phyloP scores from a whole-genome alignment of 2,888 invertebrate genomes.

The Pterostichus madidus region DNA sequence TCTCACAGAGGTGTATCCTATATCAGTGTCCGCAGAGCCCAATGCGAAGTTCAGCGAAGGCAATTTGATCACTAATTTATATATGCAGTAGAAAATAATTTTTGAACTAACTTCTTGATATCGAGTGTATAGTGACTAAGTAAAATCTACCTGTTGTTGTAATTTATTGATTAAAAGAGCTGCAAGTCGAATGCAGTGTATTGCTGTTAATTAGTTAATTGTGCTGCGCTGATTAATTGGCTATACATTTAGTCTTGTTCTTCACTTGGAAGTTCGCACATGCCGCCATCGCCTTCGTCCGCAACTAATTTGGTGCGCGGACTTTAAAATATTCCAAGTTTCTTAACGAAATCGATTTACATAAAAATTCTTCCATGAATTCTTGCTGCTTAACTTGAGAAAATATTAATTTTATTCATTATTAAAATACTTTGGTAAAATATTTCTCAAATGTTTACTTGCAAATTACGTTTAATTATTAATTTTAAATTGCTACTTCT shows the following conservation, averaged over 20 bases:
- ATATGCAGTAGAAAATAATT: too few species aligned
- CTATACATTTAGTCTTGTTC: slow-evolving; percentile 32
- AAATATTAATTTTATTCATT: slow-evolving; percentile 52
- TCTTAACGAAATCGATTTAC: slow-evolving; percentile 54
- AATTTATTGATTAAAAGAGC: slow-evolving; percentile 13
- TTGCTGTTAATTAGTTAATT: slow-evolving; percentile 62
- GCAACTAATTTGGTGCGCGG: slow-evolving; percentile 42
- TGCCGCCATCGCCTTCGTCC: not conserved
- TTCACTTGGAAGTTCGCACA: slow-evolving; percentile 9
- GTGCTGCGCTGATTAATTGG: slow-evolving; percentile 55
- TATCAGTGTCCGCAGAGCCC: too few species aligned
- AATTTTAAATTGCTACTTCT: slow-evolving; percentile 22
- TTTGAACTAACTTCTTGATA: too few species aligned
- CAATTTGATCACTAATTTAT: too few species aligned
- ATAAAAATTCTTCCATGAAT: slow-evolving; percentile 47
- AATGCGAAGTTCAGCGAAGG: too few species aligned
- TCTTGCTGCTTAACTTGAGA: slow-evolving; percentile 47
- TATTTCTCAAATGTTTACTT: slow-evolving; percentile 31
- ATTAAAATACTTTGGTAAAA: slow-evolving; percentile 38
- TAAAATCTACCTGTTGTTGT: slow-evolving; percentile 3
- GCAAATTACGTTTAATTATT: slow-evolving; percentile 32
- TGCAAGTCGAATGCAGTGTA: slow-evolving; percentile 15
- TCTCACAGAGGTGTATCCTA: too few species aligned
- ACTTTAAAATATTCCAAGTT: slow-evolving; percentile 52
- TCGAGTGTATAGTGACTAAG: slow-evolving; percentile 3